These are phyloP conservation scores for Macrocentrus cingulum DNA, from an alignment of 1,140 invertebrate genomes.

Conservation along the genomic window DNA sequence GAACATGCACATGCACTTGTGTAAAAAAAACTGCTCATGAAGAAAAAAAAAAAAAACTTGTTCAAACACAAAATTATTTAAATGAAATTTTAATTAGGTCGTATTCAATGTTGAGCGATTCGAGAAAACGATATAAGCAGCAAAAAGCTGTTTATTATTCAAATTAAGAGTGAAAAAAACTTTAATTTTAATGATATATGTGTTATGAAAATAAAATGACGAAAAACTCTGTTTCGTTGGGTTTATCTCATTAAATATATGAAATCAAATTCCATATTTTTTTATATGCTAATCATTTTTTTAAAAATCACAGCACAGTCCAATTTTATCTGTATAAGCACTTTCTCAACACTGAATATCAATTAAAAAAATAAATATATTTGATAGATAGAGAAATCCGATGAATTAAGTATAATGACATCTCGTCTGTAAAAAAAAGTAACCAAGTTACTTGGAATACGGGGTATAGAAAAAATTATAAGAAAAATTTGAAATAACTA, in stretches of 20 bases:
- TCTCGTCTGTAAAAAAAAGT: background rate
- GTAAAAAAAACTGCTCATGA: constrained; percentile 8
- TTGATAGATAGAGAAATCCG: too few relatives aligned
- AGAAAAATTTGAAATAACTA: too few relatives aligned
- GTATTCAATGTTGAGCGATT: too few relatives aligned
- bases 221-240: background rate
- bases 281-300: background rate
- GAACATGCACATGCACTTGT: constrained; percentile 12
- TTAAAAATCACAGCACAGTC: background rate
- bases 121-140: too few relatives aligned
- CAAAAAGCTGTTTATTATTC: too few relatives aligned
- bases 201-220: constrained; percentile 1
- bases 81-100: background rate
- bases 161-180: background rate
- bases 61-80: background rate
- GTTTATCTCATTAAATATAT: background rate
- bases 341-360: too few relatives aligned
- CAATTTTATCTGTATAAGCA: background rate
- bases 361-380: too few relatives aligned
- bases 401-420: too few relatives aligned
- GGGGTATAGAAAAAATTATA: too few relatives aligned
- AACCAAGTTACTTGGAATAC: constrained; percentile 2
- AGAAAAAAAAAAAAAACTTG: constrained; percentile 2
- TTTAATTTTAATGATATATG: background rate
- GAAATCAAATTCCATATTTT: background rate